phyloP scores from a whole-genome alignment of 2,888 invertebrate genomes.

The Folsomia manolachei region DNA sequence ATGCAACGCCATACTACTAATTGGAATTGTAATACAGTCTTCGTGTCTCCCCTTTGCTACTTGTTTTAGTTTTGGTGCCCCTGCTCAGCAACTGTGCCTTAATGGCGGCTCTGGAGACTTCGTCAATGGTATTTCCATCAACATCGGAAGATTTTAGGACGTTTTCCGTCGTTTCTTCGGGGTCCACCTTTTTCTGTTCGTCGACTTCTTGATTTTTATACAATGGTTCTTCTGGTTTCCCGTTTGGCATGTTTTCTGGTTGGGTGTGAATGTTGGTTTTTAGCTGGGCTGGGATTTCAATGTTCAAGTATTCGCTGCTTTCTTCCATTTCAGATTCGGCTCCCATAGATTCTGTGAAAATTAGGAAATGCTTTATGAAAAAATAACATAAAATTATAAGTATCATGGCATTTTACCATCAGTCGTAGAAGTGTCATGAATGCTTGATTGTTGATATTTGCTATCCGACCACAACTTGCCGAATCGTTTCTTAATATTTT shows the following conservation, averaged over 20 bases:
- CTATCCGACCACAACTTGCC: background rate
- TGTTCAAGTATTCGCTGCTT: conserved; percentile 38
- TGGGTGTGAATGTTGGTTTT: background rate
- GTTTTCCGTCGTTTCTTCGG: too few species aligned
- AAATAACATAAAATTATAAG: too few species aligned
- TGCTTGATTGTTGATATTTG: background rate
- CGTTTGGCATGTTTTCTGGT: too few species aligned
- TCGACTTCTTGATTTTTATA: too few species aligned
- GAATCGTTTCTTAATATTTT: conserved; percentile 53
- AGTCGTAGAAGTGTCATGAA: background rate
- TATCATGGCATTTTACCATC: background rate
- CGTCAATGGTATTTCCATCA: too few species aligned
- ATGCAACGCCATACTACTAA: background rate
- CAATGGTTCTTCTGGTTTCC: too few species aligned
- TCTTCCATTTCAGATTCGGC: conserved; percentile 26
- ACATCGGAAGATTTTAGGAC: too few species aligned
- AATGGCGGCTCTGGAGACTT: too few species aligned
- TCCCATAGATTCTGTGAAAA: background rate
- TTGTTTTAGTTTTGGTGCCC: background rate
- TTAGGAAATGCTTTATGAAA: background rate
- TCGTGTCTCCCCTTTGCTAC: background rate
- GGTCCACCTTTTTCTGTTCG: too few species aligned
- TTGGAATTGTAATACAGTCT: background rate
- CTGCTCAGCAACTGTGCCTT: too few species aligned
- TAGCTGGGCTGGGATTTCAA: conserved; percentile 18